Percentiles rank a stretch among this genome's conserved stretches.
These are phyloP conservation scores for Apis cerana DNA, from an alignment of 1,140 invertebrate genomes.

Conservation along the genomic window DNA sequence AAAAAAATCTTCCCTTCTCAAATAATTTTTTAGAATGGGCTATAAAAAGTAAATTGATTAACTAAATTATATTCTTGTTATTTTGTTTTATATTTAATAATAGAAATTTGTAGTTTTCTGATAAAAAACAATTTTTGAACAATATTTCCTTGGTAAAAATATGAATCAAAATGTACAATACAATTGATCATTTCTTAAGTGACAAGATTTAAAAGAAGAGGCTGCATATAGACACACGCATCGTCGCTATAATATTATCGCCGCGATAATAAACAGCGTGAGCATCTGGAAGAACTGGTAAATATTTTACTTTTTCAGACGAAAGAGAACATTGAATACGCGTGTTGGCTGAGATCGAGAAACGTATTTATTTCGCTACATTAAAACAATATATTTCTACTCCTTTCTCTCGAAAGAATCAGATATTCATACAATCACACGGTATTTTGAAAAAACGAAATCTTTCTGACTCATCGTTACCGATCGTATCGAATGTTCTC, in stretches of 20 bases:
- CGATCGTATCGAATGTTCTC: neutral
- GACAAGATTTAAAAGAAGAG: conserved; percentile 3
- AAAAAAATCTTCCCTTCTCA: neutral
- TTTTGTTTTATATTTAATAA: neutral
- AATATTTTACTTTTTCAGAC: conserved; percentile 55
- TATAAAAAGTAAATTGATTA: neutral
- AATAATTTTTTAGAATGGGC: neutral
- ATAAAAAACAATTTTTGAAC: neutral
- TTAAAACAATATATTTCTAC: conserved; percentile 16
- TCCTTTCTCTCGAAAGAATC: neutral
- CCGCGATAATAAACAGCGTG: conserved; percentile 33
- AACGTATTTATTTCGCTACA: conserved; percentile 6
- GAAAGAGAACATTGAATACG: conserved; percentile 23
- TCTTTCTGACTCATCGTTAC: neutral
- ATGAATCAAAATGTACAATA: too few species aligned
- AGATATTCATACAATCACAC: neutral
- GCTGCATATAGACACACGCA: neutral
- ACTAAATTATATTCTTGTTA: neutral
- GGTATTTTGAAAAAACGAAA: neutral
- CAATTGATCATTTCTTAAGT: neutral
- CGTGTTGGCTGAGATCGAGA: conserved; percentile 29
- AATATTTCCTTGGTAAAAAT: neutral
- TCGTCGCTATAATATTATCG: neutral
- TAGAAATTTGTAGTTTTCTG: too few species aligned
- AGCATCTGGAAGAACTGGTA: conserved; percentile 54